Percentiles rank a stretch among this genome's conserved stretches.
Evolutionary conservation across 2,797 vertebrate species (phyloP).

Genomic region (Poeciliopsis presidionis): DNA sequence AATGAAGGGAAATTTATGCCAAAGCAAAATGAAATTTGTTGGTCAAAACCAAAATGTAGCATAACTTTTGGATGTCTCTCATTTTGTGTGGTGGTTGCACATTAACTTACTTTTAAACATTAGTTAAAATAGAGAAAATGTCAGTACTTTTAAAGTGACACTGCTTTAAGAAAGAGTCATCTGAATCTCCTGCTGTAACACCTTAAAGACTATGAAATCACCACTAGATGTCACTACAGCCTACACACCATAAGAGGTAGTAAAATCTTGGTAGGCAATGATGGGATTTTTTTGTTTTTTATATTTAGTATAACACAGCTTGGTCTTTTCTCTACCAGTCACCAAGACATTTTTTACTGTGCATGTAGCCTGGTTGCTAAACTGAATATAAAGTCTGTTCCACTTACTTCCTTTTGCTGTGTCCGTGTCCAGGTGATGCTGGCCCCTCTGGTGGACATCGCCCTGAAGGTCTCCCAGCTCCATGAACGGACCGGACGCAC

Average conservation of each 20-base stretch:
- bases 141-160: neutral
- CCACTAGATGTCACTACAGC: conserved; percentile 1
- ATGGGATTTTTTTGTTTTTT: neutral
- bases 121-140: neutral
- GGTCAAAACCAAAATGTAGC: neutral
- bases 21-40: neutral
- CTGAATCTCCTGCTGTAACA: neutral
- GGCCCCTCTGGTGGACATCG: conserved; percentile 93
- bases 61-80: neutral
- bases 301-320: neutral
- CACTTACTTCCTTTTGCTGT: conserved; percentile 24
- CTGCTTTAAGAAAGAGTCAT: neutral
- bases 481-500: conserved; percentile 89
- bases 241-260: neutral
- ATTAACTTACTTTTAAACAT: neutral
- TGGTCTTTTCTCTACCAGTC: neutral
- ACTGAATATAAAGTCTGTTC: conserved; percentile 4
- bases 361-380: neutral
- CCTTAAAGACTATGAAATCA: neutral
- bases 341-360: neutral
- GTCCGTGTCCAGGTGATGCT: conserved; percentile 88
- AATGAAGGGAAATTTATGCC: neutral
- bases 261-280: neutral
- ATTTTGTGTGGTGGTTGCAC: neutral
- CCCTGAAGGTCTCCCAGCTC: conserved; percentile 93